Conservation (phyloP, 2,113 vertebrate species). For the Apteryx mantelli region DNA sequence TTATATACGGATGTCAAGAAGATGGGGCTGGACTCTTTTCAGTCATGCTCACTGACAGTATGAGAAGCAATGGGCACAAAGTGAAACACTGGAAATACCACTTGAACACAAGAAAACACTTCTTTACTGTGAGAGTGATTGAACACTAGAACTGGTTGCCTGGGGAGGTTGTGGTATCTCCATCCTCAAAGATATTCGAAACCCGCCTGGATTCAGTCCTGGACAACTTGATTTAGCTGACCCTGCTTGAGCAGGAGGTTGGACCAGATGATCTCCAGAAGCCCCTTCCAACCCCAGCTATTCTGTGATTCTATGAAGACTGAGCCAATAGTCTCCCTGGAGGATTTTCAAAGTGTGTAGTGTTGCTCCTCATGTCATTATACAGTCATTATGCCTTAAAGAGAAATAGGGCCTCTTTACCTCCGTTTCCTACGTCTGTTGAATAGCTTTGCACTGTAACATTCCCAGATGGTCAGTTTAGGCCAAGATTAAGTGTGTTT, state of each 20-base stretch:
- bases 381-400: not conserved
- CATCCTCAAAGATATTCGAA: not conserved
- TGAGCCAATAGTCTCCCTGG: not conserved
- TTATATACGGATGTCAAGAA: no score
- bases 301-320: not conserved
- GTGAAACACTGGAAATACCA: not conserved
- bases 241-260: not conserved
- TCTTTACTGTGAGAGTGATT: not conserved
- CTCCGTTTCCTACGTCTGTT: not conserved
- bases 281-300: not conserved
- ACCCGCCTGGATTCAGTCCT: not conserved
- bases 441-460: not conserved
- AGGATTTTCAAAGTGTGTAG: not conserved
- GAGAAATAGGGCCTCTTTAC: not conserved
- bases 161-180: no score
- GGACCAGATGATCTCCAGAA: not conserved
- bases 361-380: not conserved
- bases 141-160: not conserved
- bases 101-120: not conserved
- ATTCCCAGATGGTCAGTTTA: not conserved
- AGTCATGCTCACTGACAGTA: not conserved
- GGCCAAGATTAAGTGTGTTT: not conserved
- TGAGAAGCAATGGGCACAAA: not conserved
- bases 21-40: no score
- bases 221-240: not conserved